A percentile compares a stretch with the other conserved stretches of the same genome.
These are phyloP conservation scores for Uromys caudimaculatus DNA, from an alignment of 2,797 vertebrate genomes.

Conservation along the genomic window DNA sequence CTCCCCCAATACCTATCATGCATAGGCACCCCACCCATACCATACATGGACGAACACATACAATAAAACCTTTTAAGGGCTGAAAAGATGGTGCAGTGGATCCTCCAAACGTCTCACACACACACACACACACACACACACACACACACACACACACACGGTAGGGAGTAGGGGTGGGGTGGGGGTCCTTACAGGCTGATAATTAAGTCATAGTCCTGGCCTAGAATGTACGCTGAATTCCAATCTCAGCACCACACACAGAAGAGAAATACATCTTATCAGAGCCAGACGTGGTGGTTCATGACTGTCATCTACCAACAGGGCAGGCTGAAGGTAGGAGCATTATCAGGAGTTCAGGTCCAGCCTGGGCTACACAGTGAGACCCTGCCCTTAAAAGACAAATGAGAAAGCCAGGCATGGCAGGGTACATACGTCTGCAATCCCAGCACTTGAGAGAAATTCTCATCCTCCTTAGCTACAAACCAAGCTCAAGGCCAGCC, in stretches of 20 bases:
- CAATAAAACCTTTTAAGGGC: neutral
- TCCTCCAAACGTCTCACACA: neutral
- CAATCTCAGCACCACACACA: neutral
- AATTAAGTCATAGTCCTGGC: neutral
- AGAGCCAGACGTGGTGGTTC: neutral
- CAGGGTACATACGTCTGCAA: too few species aligned
- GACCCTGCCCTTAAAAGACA: neutral
- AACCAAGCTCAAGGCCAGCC: neutral
- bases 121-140: neutral
- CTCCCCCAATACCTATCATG: too few species aligned
- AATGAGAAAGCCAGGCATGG: neutral
- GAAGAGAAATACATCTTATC: too few species aligned
- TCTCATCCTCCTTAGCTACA: neutral
- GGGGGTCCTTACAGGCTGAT: neutral
- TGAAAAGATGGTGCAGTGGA: neutral
- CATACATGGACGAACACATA: neutral
- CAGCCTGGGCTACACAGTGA: neutral
- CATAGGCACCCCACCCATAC: neutral
- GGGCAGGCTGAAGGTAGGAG: neutral
- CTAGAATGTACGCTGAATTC: neutral
- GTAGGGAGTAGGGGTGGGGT: neutral
- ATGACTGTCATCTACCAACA: neutral
- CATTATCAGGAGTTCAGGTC: neutral
- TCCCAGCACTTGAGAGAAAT: neutral
- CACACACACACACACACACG: neutral